Conservation (phyloP, 1,140 invertebrate genomes). For the Batillaria attramentaria region DNA sequence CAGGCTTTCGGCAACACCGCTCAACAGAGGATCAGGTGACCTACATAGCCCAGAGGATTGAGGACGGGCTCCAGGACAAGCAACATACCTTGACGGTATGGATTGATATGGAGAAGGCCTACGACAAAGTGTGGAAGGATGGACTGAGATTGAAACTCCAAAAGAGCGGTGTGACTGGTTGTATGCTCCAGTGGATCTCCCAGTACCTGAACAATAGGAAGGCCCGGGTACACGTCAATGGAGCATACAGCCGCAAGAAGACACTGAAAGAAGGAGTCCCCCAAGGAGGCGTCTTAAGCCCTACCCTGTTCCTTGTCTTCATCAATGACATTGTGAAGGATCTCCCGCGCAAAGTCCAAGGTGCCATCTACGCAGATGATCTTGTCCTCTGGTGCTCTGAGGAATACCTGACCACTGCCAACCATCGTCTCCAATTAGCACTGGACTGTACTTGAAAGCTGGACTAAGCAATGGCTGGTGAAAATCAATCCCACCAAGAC, state of each 20-base stretch:
- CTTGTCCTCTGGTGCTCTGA: conserved; percentile 37
- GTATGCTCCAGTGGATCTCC: conserved; percentile 22
- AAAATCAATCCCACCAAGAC: conserved; percentile 3
- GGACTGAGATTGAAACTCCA: too few relatives aligned
- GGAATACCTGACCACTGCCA: conserved; percentile 3
- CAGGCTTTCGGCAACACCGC: conserved; percentile 21
- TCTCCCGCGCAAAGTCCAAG: conserved; percentile 16
- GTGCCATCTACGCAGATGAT: conserved; percentile 32
- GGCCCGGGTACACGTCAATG: conserved; percentile 28
- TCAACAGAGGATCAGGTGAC: conserved; percentile 35
- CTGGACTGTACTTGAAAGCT: background rate
- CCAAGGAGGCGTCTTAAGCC: conserved; percentile 35
- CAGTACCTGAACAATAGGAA: conserved; percentile 29
- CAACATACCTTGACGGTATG: background rate
- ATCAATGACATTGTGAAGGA: conserved; percentile 34
- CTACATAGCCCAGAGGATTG: conserved; percentile 22
- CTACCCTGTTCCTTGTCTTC: conserved; percentile 39
- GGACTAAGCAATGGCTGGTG: background rate
- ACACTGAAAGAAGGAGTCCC: conserved; percentile 33
- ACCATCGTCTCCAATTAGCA: too few relatives aligned
- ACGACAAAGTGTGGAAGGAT: too few relatives aligned
- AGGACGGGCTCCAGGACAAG: conserved; percentile 35
- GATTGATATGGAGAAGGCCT: too few relatives aligned
- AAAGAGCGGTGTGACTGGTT: background rate
- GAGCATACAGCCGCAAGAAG: conserved; percentile 28